Base-by-base conservation (phyloP, 2,797 vertebrate species). In the Perodicticus potto region DNA sequence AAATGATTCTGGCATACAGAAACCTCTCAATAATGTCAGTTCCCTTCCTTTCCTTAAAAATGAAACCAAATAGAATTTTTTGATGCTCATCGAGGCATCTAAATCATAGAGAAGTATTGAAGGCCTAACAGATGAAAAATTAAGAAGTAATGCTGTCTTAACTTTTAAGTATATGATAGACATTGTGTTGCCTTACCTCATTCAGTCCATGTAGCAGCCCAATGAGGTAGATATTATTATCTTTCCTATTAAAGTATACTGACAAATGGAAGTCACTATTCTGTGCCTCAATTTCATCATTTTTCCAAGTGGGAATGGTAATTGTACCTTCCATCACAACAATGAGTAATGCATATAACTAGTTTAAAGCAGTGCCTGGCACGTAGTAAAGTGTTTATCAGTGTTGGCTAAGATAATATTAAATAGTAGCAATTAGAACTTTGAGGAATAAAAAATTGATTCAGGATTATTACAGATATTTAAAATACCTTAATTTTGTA, bases 51-150 rank as follows among this genome's bases (percentile, higher is more conserved):
- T 32, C 78, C 59, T 91, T 84, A 77, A 76, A 88, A 49, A 65
- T 70, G 69, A 81, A 85, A 53, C 23, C 11, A 34, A 74, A 55
- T 90, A 23, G 19, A 67, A 34, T 93, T 84, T 49, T 14, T 49
- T 78, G 37, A 29, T 92, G 61, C 34, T 73, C 32, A 86, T 19
- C 67, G 40, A 92, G 80, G 53, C 19, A 84, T 95, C 55, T 65
- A 27, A 84, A 82, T 53, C 77, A 72, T 49, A 88, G 81, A 95
- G n/a, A 90, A 93, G n/a, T 29, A 43, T 61, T 85, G 77, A 78
- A 93, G 82, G 37, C 27, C 55, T 70, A 86, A 78, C 23, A 88
- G 53, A 34, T 43, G 45, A 87, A 78, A 70, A n/a, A 65, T 20
- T 13, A 76, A 70, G 76, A 87, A 93, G 40, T 59, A 84, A 61